Conservation (phyloP, 2,888 invertebrate species). For the Ectropis crepuscularia region DNA sequence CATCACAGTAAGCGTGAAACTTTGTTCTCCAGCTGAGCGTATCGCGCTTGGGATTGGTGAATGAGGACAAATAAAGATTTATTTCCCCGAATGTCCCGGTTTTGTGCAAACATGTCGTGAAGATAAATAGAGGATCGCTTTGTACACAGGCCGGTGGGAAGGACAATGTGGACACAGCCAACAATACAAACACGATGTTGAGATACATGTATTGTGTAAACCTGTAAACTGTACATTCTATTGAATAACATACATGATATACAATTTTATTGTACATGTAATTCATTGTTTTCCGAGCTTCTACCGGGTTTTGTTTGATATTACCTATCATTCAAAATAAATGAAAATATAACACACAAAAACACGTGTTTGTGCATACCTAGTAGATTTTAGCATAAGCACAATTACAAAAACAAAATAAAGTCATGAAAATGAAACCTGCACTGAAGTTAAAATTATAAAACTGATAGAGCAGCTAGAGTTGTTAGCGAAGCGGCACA, state of each 20-base stretch:
- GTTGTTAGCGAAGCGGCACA: conserved; percentile 37
- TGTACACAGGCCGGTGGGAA: conserved; percentile 61
- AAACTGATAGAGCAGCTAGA: conserved; percentile 36
- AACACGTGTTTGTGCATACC: no score
- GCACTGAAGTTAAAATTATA: conserved; percentile 52
- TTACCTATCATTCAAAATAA: background rate
- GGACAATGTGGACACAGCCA: conserved; percentile 59
- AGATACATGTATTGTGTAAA: conserved; percentile 55
- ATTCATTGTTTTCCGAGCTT: background rate
- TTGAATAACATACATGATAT: conserved; percentile 46
- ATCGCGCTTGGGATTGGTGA: conserved; percentile 64
- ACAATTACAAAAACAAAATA: no score
- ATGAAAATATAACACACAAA: no score
- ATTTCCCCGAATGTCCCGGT: conserved; percentile 65
- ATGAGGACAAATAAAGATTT: conserved; percentile 73
- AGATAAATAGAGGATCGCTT: conserved; percentile 64
- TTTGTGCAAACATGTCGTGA: conserved; percentile 69
- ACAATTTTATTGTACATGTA: background rate
- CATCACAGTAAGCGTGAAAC: conserved; percentile 57
- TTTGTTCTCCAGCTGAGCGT: conserved; percentile 57
- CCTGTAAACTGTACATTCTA: conserved; percentile 57
- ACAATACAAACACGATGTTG: conserved; percentile 46
- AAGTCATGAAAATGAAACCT: conserved; percentile 24
- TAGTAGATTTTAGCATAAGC: no score
- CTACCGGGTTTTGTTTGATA: conserved; percentile 1